phyloP scores from a whole-genome alignment of 2,888 invertebrate genomes.

The Alcis repandata region DNA sequence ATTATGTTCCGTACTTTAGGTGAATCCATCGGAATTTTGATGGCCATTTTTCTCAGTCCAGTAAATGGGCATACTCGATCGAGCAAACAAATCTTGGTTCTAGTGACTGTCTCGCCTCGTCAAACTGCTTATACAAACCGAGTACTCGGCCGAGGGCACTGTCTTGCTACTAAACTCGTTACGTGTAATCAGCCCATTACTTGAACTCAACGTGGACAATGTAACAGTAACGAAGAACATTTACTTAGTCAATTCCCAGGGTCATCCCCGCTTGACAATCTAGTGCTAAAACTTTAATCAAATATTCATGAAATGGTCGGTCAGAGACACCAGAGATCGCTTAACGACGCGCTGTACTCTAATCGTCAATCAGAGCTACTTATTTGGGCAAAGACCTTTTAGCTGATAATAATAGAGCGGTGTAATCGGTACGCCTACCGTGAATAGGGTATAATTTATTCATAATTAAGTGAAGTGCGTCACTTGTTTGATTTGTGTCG shows the following conservation, averaged over 20 bases:
- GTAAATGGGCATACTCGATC: too few species aligned
- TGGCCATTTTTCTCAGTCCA: too few species aligned
- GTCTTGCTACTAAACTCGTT: too few species aligned
- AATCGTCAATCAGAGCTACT: constrained; percentile 30
- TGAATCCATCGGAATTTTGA: too few species aligned
- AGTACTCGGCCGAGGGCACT: too few species aligned
- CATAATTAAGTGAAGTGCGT: constrained; percentile 20
- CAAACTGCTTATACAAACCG: too few species aligned
- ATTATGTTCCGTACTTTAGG: too few species aligned
- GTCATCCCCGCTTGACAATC: constrained; percentile 15
- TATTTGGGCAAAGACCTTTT: constrained; percentile 33
- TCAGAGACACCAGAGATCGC: constrained; percentile 17
- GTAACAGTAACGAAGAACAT: too few species aligned
- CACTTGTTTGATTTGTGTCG: constrained; percentile 13
- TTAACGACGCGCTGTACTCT: constrained; percentile 11
- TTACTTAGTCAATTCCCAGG: constrained; percentile 6
- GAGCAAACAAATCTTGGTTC: too few species aligned
- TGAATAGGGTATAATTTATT: constrained; percentile 23
- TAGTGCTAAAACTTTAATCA: constrained; percentile 28
- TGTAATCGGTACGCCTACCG: constrained; percentile 23
- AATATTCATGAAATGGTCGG: constrained; percentile 34
- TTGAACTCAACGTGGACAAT: too few species aligned
- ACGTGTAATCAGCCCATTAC: too few species aligned
- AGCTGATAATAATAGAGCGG: constrained; percentile 26
- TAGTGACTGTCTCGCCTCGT: too few species aligned